A percentile compares a stretch with the other conserved stretches of the same genome.
These are phyloP conservation scores for Belonocnema kinseyi DNA, from an alignment of 1,140 invertebrate genomes.

Conservation along the genomic window DNA sequence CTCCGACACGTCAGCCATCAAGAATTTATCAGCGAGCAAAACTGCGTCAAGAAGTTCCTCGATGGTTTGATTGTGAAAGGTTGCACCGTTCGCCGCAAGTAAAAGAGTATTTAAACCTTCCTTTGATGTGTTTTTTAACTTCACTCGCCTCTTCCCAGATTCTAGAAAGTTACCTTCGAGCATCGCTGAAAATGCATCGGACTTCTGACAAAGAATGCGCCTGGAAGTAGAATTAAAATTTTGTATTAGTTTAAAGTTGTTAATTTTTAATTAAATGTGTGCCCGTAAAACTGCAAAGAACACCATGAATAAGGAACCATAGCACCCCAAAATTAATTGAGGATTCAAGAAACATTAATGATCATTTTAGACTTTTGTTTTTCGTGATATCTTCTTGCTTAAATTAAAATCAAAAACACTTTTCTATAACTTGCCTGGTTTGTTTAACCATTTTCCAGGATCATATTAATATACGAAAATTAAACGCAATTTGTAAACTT, in stretches of 20 bases:
- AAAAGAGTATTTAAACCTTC: conserved; percentile 77
- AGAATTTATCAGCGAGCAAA: conserved; percentile 80
- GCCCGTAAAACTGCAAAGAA: too few species aligned
- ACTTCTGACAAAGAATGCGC: conserved; percentile 78
- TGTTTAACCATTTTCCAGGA: too few species aligned
- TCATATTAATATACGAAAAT: too few species aligned
- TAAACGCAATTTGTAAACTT: too few species aligned
- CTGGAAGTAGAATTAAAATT: conserved; percentile 41
- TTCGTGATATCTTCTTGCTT: too few species aligned
- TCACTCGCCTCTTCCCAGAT: conserved; percentile 77
- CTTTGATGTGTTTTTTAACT: conserved; percentile 77
- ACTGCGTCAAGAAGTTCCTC: conserved; percentile 80
- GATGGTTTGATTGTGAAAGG: conserved; percentile 74
- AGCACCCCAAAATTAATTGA: too few species aligned
- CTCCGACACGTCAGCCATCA: conserved; percentile 78
- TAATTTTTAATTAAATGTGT: not conserved
- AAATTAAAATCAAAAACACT: too few species aligned
- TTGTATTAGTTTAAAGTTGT: not conserved
- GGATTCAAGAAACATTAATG: too few species aligned
- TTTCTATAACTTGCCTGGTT: too few species aligned
- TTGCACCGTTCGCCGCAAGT: conserved; percentile 72
- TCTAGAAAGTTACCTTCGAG: conserved; percentile 81
- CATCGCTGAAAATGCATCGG: conserved; percentile 81
- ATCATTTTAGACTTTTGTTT: too few species aligned
- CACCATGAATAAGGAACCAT: too few species aligned